These are phyloP conservation scores for Parambassis ranga DNA, from an alignment of 2,797 vertebrate species.

Conservation along the genomic window DNA sequence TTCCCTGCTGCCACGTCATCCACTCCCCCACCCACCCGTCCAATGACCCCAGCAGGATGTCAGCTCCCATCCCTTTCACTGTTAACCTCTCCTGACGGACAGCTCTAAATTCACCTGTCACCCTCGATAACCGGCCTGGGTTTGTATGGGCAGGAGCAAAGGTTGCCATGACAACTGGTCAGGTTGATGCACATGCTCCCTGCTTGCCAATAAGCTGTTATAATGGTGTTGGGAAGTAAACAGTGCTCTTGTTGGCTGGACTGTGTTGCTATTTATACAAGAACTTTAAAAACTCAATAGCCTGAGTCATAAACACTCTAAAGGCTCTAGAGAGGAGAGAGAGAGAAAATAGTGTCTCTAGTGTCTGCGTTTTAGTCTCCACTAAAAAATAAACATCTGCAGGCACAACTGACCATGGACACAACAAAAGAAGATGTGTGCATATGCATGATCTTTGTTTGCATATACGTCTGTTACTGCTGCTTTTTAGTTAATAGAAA, in stretches of 20 bases:
- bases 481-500: background rate
- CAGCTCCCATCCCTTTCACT: slow-evolving; percentile 45
- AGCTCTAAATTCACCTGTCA: slow-evolving; percentile 47
- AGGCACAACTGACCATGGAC: background rate
- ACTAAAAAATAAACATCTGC: slow-evolving; percentile 8
- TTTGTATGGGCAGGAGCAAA: slow-evolving; percentile 39
- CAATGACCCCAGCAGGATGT: slow-evolving; percentile 24
- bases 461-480: background rate
- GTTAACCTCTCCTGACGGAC: slow-evolving; percentile 47
- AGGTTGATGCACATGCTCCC: slow-evolving; percentile 32
- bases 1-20: background rate
- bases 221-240: background rate
- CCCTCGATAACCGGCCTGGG: slow-evolving; percentile 40
- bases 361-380: background rate
- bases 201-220: slow-evolving; percentile 28
- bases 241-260: background rate
- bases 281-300: slow-evolving; percentile 13
- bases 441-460: too few relatives aligned
- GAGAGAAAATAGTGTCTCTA: background rate
- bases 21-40: background rate
- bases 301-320: slow-evolving; percentile 23
- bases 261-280: background rate
- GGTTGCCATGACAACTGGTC: slow-evolving; percentile 56
- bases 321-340: background rate
- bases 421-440: too few relatives aligned